phyloP scores from a whole-genome alignment of 2,113 vertebrate genomes.

The Raja brachyura region DNA sequence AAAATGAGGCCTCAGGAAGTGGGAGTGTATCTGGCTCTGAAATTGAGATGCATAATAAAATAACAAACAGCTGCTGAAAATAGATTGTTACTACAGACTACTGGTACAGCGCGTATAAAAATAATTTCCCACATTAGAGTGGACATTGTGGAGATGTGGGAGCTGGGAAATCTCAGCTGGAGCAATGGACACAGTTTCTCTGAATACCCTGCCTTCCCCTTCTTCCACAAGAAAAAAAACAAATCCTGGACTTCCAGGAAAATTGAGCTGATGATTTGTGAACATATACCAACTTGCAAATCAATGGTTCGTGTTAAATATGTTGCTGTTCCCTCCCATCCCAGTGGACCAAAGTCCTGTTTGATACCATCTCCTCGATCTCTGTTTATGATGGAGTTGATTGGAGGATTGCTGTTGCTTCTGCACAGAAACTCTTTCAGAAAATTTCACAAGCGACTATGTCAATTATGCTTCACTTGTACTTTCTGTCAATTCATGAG shows the following conservation, averaged over 20 bases:
- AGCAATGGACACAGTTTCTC: slow-evolving; percentile 42
- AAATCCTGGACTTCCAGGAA: background rate
- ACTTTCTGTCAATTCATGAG: background rate
- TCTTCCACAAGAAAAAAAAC: slow-evolving; percentile 4
- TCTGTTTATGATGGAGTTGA: background rate
- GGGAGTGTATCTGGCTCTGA: slow-evolving; percentile 70
- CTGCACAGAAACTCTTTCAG: background rate
- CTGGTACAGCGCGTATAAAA: background rate
- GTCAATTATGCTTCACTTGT: background rate
- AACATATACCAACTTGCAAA: background rate
- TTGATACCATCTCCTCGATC: background rate
- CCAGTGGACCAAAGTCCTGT: background rate
- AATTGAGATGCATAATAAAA: slow-evolving; percentile 80
- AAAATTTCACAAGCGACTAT: background rate
- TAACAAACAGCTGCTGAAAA: slow-evolving; percentile 84
- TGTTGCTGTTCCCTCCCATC: background rate
- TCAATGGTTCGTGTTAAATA: background rate
- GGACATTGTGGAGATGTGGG: background rate
- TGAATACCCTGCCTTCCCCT: slow-evolving; percentile 42
- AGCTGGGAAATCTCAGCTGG: slow-evolving; percentile 33
- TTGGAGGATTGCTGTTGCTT: background rate
- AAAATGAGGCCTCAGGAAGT: slow-evolving; percentile 76
- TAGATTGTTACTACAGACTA: slow-evolving; percentile 46
- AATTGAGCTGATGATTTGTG: background rate
- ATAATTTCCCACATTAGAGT: background rate